phyloP scores from a whole-genome alignment of 2,113 vertebrate species.

The Tringa solitaria region DNA sequence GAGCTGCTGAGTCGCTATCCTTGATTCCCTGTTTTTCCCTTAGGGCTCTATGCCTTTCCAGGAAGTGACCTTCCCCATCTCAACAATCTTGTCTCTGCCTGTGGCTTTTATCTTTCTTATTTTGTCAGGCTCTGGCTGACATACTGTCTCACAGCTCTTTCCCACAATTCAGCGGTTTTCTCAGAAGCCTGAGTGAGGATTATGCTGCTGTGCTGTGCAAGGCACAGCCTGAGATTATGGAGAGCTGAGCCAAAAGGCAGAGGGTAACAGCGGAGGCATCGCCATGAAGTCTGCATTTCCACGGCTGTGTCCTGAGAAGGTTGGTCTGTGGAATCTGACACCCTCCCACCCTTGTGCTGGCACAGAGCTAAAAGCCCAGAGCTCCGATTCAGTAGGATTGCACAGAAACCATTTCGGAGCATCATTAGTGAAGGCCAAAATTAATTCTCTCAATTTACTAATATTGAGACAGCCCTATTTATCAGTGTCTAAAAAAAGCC shows the following conservation, averaged over 20 bases:
- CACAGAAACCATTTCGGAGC: not conserved
- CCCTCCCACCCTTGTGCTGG: fast-evolving
- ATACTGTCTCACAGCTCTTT: not conserved
- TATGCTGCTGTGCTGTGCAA: not conserved
- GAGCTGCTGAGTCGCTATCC: not conserved
- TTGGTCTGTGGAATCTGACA: not conserved
- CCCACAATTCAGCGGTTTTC: not conserved
- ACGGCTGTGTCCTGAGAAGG: not conserved
- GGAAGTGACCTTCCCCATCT: not conserved
- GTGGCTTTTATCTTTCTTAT: not conserved
- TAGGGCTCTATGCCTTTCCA: not conserved
- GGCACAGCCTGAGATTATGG: not conserved
- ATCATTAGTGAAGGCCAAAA: not conserved
- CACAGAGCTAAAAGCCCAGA: not conserved
- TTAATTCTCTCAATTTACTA: not conserved
- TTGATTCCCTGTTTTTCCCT: not conserved
- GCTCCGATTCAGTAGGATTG: not conserved
- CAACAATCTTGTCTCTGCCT: not conserved
- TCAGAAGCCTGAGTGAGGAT: not conserved
- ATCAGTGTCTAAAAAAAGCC: not conserved
- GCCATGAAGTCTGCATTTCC: not conserved
- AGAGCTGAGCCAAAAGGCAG: not conserved
- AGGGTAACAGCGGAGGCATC: not conserved
- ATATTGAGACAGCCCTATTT: not conserved
- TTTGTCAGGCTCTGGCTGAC: not conserved